Base-by-base conservation (phyloP, 2,888 invertebrate genomes). In the Boloria euphrosyne region DNA sequence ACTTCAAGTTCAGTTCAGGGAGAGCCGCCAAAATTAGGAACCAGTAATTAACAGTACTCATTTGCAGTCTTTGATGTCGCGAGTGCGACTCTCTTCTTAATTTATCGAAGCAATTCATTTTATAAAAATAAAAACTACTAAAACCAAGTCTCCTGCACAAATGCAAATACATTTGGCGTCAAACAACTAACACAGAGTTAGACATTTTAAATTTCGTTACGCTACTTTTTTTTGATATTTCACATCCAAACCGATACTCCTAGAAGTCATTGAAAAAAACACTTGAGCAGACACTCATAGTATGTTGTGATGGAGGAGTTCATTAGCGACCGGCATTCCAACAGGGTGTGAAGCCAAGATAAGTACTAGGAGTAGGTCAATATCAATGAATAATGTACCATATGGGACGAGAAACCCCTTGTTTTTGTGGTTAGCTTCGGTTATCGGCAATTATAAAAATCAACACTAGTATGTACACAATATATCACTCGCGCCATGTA, bases 11-110 rank as follows among this genome's bases (percentile, higher is more conserved):
- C n/a, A n/a, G n/a, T n/a, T n/a, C 57, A 27, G 38, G 16, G 55
- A 46, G 49, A 38, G 54, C 54, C 55, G 63, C 63, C 63, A 63
- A 63, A 55, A 50, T 63, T 51, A 57, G 57, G 27, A 18, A 50
- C 38, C 50, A 47, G 49, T 50, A 59, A 57, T 57, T 57, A 57
- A 57, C 16, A 27, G n/a, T n/a, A 57, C 57, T 18, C 46, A 16
- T 46, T 14, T 59, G 17, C 17, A 38, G 59, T 59, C 59, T 59
- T 59, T 59, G 49, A 59, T 59, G 31, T 59, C 49, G 59, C 31
- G 38, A 59, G 31, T n/a, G 59, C 31, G 22, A 22, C 22, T 22
- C 22, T 1, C 38, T 50, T 59, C 49, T 47, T 59, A 38, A 59
- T 38, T 59, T 49, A 49, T 50, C 17, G 47, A 49, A 59, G 13